phyloP scores from a whole-genome alignment of 2,888 invertebrate genomes.

The Platycheirus albimanus region DNA sequence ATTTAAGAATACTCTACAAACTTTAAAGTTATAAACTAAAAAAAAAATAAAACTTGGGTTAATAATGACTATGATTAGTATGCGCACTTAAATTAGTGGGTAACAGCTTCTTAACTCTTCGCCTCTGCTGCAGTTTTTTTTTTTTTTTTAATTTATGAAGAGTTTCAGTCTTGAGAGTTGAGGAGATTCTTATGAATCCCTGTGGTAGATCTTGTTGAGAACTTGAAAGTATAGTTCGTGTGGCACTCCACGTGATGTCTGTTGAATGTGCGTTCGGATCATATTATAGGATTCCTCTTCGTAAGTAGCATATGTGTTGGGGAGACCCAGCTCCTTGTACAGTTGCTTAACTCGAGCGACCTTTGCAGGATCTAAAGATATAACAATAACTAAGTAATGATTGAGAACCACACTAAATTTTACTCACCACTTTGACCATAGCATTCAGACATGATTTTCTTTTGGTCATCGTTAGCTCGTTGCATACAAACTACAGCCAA shows the following conservation, averaged over 20 bases:
- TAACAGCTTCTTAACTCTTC: slow-evolving; percentile 15
- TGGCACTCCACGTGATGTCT: slow-evolving; percentile 91
- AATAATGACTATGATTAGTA: slow-evolving; percentile 38
- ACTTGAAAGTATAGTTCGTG: slow-evolving; percentile 92
- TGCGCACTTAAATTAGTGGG: slow-evolving; percentile 36
- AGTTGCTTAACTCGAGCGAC: slow-evolving; percentile 88
- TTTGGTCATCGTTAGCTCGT: slow-evolving; percentile 88
- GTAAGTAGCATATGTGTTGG: slow-evolving; percentile 89
- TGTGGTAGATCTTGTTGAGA: slow-evolving; percentile 90
- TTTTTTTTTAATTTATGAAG: slow-evolving; percentile 15
- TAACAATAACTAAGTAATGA: slow-evolving; percentile 2
- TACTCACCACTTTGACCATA: slow-evolving; percentile 86
- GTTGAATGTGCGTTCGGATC: slow-evolving; percentile 92
- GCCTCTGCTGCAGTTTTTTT: slow-evolving; percentile 19
- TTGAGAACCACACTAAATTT: background rate
- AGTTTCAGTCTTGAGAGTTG: slow-evolving; percentile 49
- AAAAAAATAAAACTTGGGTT: slow-evolving; percentile 28
- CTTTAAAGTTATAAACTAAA: slow-evolving; percentile 1
- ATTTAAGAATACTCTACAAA: background rate
- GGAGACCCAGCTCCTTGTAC: slow-evolving; percentile 90
- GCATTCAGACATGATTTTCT: slow-evolving; percentile 88
- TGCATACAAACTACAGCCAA: slow-evolving; percentile 94
- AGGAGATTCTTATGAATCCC: slow-evolving; percentile 84
- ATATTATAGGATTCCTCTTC: slow-evolving; percentile 93
- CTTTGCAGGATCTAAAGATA: slow-evolving; percentile 84